Conservation (phyloP, 2,113 vertebrate species). For the Illadopsis cleaveri region DNA sequence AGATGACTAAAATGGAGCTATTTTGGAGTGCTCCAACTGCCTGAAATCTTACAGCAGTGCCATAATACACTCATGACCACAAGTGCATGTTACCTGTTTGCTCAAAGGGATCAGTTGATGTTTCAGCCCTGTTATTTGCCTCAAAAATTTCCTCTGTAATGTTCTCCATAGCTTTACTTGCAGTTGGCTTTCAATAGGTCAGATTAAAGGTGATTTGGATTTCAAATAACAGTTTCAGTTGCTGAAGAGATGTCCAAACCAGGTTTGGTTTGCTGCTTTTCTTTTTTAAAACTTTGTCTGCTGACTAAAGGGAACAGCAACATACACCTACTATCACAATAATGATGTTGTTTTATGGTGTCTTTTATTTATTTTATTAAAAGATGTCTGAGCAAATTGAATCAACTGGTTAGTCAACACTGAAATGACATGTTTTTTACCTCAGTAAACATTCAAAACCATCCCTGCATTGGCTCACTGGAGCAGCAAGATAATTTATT, state of each 20-base stretch:
- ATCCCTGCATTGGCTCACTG: background rate
- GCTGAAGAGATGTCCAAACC: background rate
- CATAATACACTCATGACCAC: background rate
- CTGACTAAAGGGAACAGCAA: background rate
- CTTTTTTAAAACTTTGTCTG: background rate
- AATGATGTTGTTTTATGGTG: background rate
- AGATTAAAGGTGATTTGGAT: background rate
- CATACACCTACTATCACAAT: background rate
- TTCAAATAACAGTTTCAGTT: background rate
- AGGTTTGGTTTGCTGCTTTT: background rate
- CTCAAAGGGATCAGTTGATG: background rate
- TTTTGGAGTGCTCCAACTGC: background rate
- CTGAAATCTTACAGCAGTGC: background rate
- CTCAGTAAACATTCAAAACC: background rate
- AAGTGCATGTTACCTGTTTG: background rate
- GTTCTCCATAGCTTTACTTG: background rate
- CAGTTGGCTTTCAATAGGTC: background rate
- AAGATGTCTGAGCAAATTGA: background rate
- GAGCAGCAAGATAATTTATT: slow-evolving; percentile 18
- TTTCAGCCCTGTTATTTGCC: background rate
- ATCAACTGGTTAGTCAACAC: background rate
- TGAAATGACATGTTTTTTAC: slow-evolving; percentile 11
- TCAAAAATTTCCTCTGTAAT: background rate
- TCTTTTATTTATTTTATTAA: background rate
- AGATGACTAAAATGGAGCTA: background rate